Evolutionary conservation across 2,113 vertebrate species (phyloP).

Genomic region (Pollachius pollachius): DNA sequence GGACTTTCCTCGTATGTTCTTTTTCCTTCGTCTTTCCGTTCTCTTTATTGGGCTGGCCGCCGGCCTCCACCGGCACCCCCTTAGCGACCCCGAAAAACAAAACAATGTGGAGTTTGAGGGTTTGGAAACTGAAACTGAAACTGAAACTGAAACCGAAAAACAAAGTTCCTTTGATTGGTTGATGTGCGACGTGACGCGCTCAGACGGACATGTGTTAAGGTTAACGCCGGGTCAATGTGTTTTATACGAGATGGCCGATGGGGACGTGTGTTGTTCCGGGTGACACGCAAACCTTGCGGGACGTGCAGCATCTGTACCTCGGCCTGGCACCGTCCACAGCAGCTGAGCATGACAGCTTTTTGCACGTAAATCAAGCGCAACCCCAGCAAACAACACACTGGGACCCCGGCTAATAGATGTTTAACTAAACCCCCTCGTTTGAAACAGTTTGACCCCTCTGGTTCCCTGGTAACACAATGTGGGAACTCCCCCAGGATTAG

Average conservation of each 20-base stretch:
- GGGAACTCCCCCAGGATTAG: conserved; percentile 80
- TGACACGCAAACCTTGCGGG: conserved; percentile 35
- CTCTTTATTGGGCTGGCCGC: no score
- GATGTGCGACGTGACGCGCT: background rate
- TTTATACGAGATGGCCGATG: no score
- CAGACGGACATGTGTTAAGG: background rate
- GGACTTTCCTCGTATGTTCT: conserved; percentile 54
- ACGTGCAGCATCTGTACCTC: conserved; percentile 37
- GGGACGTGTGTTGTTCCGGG: background rate
- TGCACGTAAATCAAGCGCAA: conserved; percentile 73
- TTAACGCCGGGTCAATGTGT: background rate
- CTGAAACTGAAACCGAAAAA: no score
- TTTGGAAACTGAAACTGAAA: no score
- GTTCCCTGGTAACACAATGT: conserved; percentile 75
- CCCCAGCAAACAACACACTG: conserved; percentile 54
- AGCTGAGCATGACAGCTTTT: conserved; percentile 69
- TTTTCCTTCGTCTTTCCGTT: background rate
- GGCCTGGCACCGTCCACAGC: conserved; percentile 33
- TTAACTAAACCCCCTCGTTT: conserved; percentile 82
- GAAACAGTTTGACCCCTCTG: conserved; percentile 81
- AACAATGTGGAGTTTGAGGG: no score
- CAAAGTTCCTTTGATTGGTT: background rate
- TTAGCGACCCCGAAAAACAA: no score
- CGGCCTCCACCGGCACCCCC: no score
- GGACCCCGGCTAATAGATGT: conserved; percentile 77